Evolutionary conservation across 1,140 invertebrate genomes (phyloP), one percentile per base, ranked within the genome.

Genomic region (Zophobas atratus): DNA sequence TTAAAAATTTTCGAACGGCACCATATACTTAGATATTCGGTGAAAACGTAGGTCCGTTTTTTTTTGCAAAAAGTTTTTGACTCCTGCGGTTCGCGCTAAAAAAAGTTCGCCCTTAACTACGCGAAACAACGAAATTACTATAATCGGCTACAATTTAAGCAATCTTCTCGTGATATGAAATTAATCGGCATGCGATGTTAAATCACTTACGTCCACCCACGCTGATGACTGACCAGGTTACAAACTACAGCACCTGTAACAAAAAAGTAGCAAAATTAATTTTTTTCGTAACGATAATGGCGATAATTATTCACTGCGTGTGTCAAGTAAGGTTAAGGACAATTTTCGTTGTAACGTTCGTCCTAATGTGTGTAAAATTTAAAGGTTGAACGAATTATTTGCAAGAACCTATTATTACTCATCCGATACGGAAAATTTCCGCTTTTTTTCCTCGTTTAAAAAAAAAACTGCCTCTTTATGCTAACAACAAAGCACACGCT

Each of bases 301-400:
- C 3, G 43, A 46, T 46, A 46, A 46, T 4, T 46, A 46, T 3
- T 46, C 43, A 4, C 3, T 46, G 8, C 8, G 43, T 46, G 43
- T 46, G 43, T 46, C 43, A 46, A 3, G 8, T 3, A 46, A 46
- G 43, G 43, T 46, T 46, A 46, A 46, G 43, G 43, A 4, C 43
- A 46, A 46, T 46, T 20, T 20, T 46, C 43, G 43, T 57, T 57
- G n/a, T 57, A 36, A 4, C 32, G 3, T 57, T 57, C 4, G 3
- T 57, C 35, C 55, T 57, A 57, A 57, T 57, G 20, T 57, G 4
- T 4, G n/a, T 33, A 33, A 57, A 57, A 57, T 33, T 57, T 57
- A 57, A n/a, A 57, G 32, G 55, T 57, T 57, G 20, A 57, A n/a
- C 32, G 55, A 57, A 57, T 57, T 57, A 57, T 4, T n/a, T 5